These are phyloP conservation scores for Cheilinus undulatus DNA, from an alignment of 2,113 vertebrate genomes.

Conservation along the genomic window DNA sequence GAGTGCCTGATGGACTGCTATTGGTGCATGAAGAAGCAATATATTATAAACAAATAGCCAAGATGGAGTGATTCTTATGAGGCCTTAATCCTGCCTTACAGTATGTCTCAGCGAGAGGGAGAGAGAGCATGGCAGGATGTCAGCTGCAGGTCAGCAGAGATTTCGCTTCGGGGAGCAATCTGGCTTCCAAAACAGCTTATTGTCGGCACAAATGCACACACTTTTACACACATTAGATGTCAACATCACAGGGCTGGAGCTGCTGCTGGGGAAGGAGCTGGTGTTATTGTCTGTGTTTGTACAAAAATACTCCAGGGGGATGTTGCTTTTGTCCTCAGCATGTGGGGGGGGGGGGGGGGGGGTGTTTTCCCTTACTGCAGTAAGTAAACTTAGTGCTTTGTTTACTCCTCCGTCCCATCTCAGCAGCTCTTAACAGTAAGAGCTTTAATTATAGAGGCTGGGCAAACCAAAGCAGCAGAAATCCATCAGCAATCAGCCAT, in stretches of 20 bases:
- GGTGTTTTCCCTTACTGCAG: slow-evolving; percentile 30
- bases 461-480: slow-evolving; percentile 30
- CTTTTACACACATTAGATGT: slow-evolving; percentile 24
- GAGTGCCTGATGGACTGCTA: slow-evolving; percentile 44
- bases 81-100: slow-evolving; percentile 42
- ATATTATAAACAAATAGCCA: slow-evolving; percentile 59
- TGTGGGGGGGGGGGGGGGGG: neutral
- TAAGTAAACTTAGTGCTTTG: slow-evolving; percentile 45
- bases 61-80: slow-evolving; percentile 46
- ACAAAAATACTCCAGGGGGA: slow-evolving; percentile 54
- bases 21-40: slow-evolving; percentile 40
- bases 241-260: slow-evolving; percentile 32
- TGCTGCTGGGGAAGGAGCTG: slow-evolving; percentile 35
- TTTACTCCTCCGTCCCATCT: slow-evolving; percentile 30
- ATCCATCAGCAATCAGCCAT: slow-evolving; percentile 10
- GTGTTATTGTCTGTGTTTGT: slow-evolving; percentile 51
- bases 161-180: slow-evolving; percentile 58
- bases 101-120: slow-evolving; percentile 15
- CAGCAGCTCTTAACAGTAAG: slow-evolving; percentile 22
- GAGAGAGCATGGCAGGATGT: slow-evolving; percentile 40
- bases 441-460: slow-evolving; percentile 48
- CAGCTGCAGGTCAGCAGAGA: slow-evolving; percentile 59
- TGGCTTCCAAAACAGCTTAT: slow-evolving; percentile 48
- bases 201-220: slow-evolving; percentile 8
- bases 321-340: slow-evolving; percentile 24